Conservation (phyloP, 2,113 vertebrate genomes). For the Oreocharis arfaki region DNA sequence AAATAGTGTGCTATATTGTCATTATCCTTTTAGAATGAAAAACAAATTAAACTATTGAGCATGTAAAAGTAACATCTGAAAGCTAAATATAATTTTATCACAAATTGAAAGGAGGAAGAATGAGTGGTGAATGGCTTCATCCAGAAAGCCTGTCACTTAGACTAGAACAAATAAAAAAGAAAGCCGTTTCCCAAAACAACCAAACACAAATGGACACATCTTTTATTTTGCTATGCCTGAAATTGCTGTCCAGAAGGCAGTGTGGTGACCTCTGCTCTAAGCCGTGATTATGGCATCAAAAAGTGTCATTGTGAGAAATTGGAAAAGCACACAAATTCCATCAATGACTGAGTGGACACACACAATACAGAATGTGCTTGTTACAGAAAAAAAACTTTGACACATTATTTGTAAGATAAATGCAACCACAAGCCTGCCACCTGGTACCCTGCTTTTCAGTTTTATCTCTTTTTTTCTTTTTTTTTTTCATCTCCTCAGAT, state of each 20-base stretch:
- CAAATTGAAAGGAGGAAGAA: not conserved
- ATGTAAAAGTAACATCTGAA: not conserved
- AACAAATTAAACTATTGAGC: not conserved
- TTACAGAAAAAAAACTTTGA: slow-evolving; percentile 1
- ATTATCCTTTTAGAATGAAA: not conserved
- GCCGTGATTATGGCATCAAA: not conserved
- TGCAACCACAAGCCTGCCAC: not conserved
- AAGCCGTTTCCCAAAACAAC: not conserved
- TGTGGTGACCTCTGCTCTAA: slow-evolving; percentile 16
- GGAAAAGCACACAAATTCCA: slow-evolving; percentile 38
- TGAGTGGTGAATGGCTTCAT: not conserved
- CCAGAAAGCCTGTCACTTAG: not conserved
- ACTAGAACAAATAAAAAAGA: not conserved
- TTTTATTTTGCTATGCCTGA: slow-evolving; percentile 14
- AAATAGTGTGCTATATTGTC: not conserved
- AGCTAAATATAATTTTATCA: not conserved
- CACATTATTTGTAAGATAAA: slow-evolving; percentile 29
- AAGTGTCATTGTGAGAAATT: slow-evolving; percentile 43
- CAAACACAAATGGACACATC: not conserved
- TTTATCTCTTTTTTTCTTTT: not conserved
- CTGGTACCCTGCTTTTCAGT: not conserved
- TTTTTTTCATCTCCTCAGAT: not conserved
- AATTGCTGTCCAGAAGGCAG: slow-evolving; percentile 19
- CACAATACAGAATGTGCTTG: not conserved
- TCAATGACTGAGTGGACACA: slow-evolving; percentile 40